Evolutionary conservation across 2,797 vertebrate genomes (phyloP).

Genomic region (Enteromius fasciolatus): DNA sequence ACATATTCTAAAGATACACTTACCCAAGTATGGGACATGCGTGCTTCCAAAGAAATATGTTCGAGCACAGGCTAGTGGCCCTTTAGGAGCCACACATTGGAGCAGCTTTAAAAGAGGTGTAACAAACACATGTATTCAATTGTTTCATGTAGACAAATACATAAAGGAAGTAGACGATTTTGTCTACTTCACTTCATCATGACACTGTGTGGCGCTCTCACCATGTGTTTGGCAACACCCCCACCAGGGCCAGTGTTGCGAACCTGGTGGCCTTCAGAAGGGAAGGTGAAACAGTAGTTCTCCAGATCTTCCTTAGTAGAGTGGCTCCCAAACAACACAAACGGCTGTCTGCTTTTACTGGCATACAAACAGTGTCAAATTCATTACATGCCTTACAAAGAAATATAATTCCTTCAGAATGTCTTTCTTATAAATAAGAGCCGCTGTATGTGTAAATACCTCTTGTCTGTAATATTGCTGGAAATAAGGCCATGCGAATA

Average conservation of each 20-base stretch:
- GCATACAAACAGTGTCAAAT: constrained; percentile 3
- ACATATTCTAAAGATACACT: constrained; percentile 34
- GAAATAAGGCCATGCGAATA: constrained; percentile 95
- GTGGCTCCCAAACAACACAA: constrained; percentile 91
- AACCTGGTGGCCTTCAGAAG: constrained; percentile 93
- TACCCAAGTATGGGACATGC: constrained; percentile 90
- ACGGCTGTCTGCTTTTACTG: constrained; percentile 90
- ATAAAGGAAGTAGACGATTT: not conserved
- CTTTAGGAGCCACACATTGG: constrained; percentile 94
- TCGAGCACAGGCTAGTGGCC: constrained; percentile 90
- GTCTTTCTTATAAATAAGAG: constrained; percentile 3
- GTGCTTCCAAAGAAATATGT: constrained; percentile 95
- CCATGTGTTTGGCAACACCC: constrained; percentile 90
- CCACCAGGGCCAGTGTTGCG: constrained; percentile 86
- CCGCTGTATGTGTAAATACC: constrained; percentile 71
- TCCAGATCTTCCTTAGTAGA: constrained; percentile 87
- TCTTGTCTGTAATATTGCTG: constrained; percentile 93
- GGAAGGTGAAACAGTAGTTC: constrained; percentile 90
- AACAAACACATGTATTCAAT: not conserved
- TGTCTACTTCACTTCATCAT: not conserved
- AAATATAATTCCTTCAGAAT: not conserved
- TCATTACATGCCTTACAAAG: not conserved
- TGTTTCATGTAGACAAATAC: not conserved
- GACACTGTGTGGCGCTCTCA: constrained; percentile 64
- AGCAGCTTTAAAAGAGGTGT: constrained; percentile 79